Base-by-base conservation (phyloP, 1,140 invertebrate species). In the Chlorops oryzae region DNA sequence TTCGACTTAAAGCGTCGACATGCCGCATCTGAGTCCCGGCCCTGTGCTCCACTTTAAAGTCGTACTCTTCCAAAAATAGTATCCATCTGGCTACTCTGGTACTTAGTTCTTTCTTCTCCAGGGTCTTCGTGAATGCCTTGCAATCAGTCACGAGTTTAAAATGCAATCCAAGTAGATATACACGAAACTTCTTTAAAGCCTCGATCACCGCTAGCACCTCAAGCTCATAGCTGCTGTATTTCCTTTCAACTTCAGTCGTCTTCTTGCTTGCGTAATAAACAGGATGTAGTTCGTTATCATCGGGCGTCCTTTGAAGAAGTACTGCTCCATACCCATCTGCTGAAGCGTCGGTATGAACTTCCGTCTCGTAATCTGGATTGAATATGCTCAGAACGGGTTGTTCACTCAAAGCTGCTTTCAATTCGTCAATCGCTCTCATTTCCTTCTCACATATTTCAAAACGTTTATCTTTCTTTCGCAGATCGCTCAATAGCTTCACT, bases 131-230 rank as follows among this genome's bases (percentile, higher is more conserved):
- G 34, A 71, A 72, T 10, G 63, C 70, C 13, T 54, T 61, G 43
- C 66, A 73, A 22, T 55, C 54, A 2, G 54, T 55, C 13, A 55
- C 32, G 1, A 59, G 10, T 46, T 56, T 56, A 25, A 59, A 59
- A 7, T 50, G 35, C 10, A 50, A 27, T 1, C 55, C 58, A 7
- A 57, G 9, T 15, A 59, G 35, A 50, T 57, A 57, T 2, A 67
- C 55, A 20, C 57, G 40, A 50, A 64, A 62, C 27, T 63, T 62
- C 22, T 52, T 50, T 5, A 66, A 32, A 9, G 54, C 56, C 35
- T 58, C 76, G 65, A 75, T 73, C 56, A 80, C 62, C 0, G 65
- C 63, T n/a, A 66, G 44, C 1, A 81, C 65, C 51, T 74, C 69
- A 2, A 74, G 24, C 43, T 73, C 65, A 50, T 69, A 73, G 15